phyloP scores from a whole-genome alignment of 2,113 vertebrate genomes.

The Sander lucioperca region DNA sequence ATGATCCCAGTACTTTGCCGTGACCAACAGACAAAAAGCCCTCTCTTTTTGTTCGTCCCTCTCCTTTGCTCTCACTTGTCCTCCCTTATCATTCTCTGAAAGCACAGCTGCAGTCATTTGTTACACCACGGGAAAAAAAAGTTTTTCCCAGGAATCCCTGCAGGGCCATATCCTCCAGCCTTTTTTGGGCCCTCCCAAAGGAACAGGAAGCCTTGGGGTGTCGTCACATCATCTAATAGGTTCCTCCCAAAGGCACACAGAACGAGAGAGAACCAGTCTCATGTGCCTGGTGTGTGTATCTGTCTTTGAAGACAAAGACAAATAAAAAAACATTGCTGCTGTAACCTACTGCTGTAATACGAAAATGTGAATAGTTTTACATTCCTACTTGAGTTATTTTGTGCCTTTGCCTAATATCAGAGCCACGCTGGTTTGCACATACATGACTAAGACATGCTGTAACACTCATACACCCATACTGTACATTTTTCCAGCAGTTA shows the following conservation, averaged over 20 bases:
- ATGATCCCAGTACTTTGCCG: slow-evolving; percentile 71
- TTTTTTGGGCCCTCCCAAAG: slow-evolving; percentile 53
- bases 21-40: slow-evolving; percentile 76
- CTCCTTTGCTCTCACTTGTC: slow-evolving; percentile 43
- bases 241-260: slow-evolving; percentile 44
- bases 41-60: slow-evolving; percentile 58
- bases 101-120: slow-evolving; percentile 78
- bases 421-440: slow-evolving; percentile 15
- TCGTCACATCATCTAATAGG: slow-evolving; percentile 57
- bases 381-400: slow-evolving; percentile 24
- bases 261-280: slow-evolving; percentile 29
- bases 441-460: slow-evolving; percentile 49
- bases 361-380: slow-evolving; percentile 37
- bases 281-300: slow-evolving; percentile 22
- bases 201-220: slow-evolving; percentile 64
- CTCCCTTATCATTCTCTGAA: slow-evolving; percentile 62
- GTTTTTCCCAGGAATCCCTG: slow-evolving; percentile 70
- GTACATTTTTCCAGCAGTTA: slow-evolving; percentile 48
- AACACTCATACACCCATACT: slow-evolving; percentile 24
- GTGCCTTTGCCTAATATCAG: slow-evolving; percentile 12
- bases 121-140: slow-evolving; percentile 35
- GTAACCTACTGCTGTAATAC: slow-evolving; percentile 22
- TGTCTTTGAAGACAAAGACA: slow-evolving; percentile 17
- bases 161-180: slow-evolving; percentile 60
- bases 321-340: slow-evolving; percentile 29